Conservation (phyloP, 2,797 vertebrate genomes). For the Alosa sapidissima region DNA sequence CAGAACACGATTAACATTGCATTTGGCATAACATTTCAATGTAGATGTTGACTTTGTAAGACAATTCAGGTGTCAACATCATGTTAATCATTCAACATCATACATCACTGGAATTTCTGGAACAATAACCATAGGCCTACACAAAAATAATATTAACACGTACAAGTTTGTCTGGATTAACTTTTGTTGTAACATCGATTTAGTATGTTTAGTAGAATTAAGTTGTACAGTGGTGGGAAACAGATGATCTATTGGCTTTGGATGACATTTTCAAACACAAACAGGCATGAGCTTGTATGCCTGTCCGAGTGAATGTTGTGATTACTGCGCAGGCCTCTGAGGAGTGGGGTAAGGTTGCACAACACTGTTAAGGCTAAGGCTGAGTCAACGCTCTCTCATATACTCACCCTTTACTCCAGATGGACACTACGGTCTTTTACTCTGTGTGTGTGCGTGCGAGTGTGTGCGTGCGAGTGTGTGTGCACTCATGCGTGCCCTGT, state of each 20-base stretch:
- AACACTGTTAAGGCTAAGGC: neutral
- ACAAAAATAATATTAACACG: neutral
- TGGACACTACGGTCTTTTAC: conserved; percentile 36
- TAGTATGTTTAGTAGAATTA: neutral
- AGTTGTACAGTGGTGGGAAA: neutral
- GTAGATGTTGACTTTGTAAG: neutral
- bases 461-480: neutral
- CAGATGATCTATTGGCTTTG: neutral
- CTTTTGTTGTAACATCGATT: neutral
- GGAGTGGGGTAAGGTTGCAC: neutral
- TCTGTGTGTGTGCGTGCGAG: conserved; percentile 60
- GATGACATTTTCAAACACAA: neutral
- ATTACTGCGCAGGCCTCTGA: neutral
- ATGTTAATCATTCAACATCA: neutral
- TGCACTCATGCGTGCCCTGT: neutral
- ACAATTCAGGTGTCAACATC: neutral
- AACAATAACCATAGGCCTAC: neutral
- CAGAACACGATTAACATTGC: neutral
- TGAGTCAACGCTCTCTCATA: neutral
- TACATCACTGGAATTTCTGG: neutral
- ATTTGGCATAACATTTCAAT: neutral
- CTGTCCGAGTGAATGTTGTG: neutral
- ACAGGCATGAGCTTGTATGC: neutral
- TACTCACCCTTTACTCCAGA: neutral
- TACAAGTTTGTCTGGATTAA: neutral